Evolutionary conservation across 30 jellyfish, hydroid and myxozoan genomes (phyloP).

Genomic region (Turritopsis dohrnii): DNA sequence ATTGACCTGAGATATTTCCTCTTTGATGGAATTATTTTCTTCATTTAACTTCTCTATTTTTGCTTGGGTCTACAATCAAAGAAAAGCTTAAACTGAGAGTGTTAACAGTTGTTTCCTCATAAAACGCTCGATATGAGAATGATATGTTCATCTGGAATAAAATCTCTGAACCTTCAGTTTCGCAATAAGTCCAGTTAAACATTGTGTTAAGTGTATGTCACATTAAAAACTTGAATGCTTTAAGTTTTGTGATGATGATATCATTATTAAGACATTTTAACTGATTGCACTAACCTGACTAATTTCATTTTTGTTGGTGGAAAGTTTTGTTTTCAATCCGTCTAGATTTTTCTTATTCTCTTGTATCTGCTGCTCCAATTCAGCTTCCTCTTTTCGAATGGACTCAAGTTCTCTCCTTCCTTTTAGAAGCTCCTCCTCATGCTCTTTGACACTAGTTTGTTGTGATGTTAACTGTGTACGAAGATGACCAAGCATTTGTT

Average conservation of each 20-base stretch:
- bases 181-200: too few species aligned
- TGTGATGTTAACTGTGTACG: constrained; percentile 54
- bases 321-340: constrained; percentile 35
- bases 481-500: constrained; percentile 46
- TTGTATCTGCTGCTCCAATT: constrained; percentile 54
- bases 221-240: too few species aligned
- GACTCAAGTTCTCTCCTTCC: constrained; percentile 76
- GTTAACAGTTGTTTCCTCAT: too few species aligned
- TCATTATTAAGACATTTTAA: too few species aligned
- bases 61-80: constrained; percentile 36
- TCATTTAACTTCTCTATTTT: constrained; percentile 54
- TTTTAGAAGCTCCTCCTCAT: constrained; percentile 76
- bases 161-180: too few species aligned
- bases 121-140: too few species aligned
- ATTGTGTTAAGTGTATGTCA: too few species aligned
- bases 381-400: constrained; percentile 71
- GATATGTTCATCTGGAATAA: too few species aligned
- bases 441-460: constrained; percentile 63
- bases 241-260: too few species aligned
- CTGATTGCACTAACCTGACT: constrained; percentile 38
- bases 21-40: constrained; percentile 56
- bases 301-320: constrained; percentile 51
- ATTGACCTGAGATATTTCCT: constrained; percentile 46
- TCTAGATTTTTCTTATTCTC: constrained; percentile 32
- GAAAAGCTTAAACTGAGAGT: too few species aligned